Evolutionary conservation across 1,140 invertebrate genomes (phyloP).

Genomic region (Megalopta genalis): DNA sequence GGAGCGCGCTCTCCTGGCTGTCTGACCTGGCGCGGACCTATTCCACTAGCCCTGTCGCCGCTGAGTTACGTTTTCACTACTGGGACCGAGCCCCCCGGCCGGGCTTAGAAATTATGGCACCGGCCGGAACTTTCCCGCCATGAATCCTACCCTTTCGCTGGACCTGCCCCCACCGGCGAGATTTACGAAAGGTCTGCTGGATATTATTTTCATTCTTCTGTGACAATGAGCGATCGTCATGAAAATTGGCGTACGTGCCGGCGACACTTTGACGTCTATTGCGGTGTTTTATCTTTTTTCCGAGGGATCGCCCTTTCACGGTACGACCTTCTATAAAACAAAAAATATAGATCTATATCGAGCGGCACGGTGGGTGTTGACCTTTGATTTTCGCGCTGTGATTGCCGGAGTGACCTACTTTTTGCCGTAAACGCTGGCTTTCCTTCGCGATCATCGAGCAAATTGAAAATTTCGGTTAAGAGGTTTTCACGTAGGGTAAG

Average conservation of each 20-base stretch:
- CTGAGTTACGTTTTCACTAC: slow-evolving; percentile 21
- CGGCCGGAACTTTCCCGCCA: slow-evolving; percentile 12
- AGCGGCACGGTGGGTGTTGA: no score
- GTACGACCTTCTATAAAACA: no score
- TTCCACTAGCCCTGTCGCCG: slow-evolving; percentile 27
- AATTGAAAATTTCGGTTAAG: no score
- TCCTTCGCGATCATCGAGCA: no score
- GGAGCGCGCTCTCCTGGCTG: not conserved
- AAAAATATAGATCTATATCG: no score
- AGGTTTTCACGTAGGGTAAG: no score
- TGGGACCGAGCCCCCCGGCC: not conserved
- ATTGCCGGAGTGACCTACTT: no score
- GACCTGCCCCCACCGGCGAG: not conserved
- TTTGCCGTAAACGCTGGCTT: no score
- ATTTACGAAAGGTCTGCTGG: not conserved
- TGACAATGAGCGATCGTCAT: not conserved
- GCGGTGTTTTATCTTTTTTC: no score
- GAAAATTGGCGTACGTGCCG: not conserved
- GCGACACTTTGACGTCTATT: no score
- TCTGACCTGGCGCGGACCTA: slow-evolving; percentile 29
- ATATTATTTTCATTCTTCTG: slow-evolving; percentile 22
- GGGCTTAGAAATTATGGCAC: slow-evolving; percentile 15
- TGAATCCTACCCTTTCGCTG: slow-evolving; percentile 14
- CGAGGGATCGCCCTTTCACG: no score
- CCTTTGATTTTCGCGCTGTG: no score